Evolutionary conservation across 2,888 invertebrate genomes (phyloP).

Genomic region (Kryphioiulus occultus): DNA sequence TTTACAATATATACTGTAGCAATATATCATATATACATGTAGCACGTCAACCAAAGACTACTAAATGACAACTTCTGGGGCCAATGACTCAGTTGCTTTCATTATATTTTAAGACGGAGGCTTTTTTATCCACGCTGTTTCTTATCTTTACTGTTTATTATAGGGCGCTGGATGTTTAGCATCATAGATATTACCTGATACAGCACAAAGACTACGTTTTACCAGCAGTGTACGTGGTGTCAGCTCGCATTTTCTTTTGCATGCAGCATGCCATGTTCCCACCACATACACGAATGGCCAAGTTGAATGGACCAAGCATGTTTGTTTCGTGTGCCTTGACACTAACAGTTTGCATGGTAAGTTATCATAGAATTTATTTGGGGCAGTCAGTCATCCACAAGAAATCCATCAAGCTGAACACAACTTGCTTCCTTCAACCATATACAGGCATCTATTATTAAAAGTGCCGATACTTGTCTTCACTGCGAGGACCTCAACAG

Average conservation of each 20-base stretch:
- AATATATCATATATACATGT: no score
- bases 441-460: background rate
- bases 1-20: no score
- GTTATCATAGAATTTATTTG: background rate
- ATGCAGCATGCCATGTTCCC: constrained; percentile 7
- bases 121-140: background rate
- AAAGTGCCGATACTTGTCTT: background rate
- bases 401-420: no score
- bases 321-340: background rate
- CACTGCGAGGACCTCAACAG: background rate
- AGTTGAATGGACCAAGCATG: background rate
- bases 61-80: no score
- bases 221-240: background rate
- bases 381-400: no score
- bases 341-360: background rate
- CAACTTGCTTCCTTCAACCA: no score
- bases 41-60: no score
- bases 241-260: background rate
- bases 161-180: background rate
- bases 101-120: no score
- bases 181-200: background rate
- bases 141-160: background rate
- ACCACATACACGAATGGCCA: background rate
- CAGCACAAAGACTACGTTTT: background rate
- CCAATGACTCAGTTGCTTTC: no score